These are phyloP conservation scores for Nesometra sesokonis DNA, from an alignment of 35 echinoderm and acorn worm genomes.

Conservation along the genomic window DNA sequence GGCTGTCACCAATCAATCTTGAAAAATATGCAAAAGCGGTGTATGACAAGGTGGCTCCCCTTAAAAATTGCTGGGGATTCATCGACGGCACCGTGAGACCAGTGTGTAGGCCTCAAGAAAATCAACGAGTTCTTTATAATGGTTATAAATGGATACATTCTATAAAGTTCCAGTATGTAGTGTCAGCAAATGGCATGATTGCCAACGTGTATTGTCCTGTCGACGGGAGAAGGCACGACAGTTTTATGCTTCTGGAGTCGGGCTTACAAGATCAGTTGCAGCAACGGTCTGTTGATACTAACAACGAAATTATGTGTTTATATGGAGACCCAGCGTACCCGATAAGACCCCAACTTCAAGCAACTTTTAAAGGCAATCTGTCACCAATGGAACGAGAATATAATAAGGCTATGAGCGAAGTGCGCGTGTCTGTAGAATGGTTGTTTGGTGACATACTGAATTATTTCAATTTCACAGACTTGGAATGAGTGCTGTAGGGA, in stretches of 20 bases:
- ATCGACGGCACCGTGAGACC: slow-evolving; percentile 22
- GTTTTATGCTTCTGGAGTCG: neutral
- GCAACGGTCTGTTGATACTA: neutral
- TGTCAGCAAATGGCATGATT: neutral
- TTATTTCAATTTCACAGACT: neutral
- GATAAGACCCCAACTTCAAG: neutral
- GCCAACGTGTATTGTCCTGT: neutral
- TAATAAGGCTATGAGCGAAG: neutral
- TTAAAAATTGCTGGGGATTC: slow-evolving; percentile 24
- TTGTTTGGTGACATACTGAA: neutral
- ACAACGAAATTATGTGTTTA: neutral
- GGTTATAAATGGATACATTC: slow-evolving; percentile 7
- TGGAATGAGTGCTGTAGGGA: neutral
- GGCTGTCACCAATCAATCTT: slow-evolving; percentile 3
- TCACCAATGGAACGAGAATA: neutral
- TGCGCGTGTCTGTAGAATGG: neutral
- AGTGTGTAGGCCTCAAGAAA: slow-evolving; percentile 4
- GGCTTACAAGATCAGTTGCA: neutral
- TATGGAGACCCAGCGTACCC: slow-evolving; percentile 8
- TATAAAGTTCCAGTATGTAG: neutral
- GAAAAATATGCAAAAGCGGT: neutral
- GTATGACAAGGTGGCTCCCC: neutral
- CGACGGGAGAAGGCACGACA: slow-evolving; percentile 8
- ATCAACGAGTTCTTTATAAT: neutral
- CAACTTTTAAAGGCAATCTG: neutral